Evolutionary conservation across 2,888 invertebrate species (phyloP), one percentile per base, ranked within the genome.

Genomic region (Protophormia terraenovae): DNA sequence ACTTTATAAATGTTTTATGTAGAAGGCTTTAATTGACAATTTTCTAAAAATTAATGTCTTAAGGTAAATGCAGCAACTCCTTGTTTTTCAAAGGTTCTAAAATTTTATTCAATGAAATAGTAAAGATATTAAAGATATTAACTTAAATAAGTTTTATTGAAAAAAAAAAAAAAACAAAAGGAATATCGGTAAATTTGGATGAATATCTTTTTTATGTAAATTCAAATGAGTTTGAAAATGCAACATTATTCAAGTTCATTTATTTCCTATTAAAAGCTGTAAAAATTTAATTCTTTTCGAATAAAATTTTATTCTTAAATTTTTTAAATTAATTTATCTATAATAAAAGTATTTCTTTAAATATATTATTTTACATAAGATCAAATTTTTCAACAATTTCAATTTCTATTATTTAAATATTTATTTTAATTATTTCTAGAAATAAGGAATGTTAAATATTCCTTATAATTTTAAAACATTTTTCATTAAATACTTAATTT

Each of bases 381-480:
- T n/a, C 5, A n/a, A 41, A 5, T 41, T 41, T 41, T 41, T 41
- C 41, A 41, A n/a, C n/a, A 22, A 22, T 22, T 53, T 27, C n/a
- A 14, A 53, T 53, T 24, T 53, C 12, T 12, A 6, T 14, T 24
- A 24, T 14, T 53, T 53, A n/a, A 53, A 24, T 24, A 12, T 53
- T 12, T 27, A 60, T 7, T 32, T 60, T 19, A 19, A 35, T 58
- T 29, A 29, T 5, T n/a, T 58, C 14, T 53, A 47, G 14, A 8
- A 12, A 10, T 50, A 35, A 75, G 64, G 53, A 62, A 38, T 76
- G 75, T 64, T 53, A 53, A 76, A 64, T 75, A 76, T 53, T 53
- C 64, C 53, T 53, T 19, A 12, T 19, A 2, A 35, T 38, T 24
- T 50, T 64, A 14, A 62, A 19, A 3, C 4, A 55, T 41, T 29